Percentiles rank a stretch among this genome's conserved stretches.
Evolutionary conservation across 2,888 invertebrate genomes (phyloP).

Genomic region (Phania funesta): DNA sequence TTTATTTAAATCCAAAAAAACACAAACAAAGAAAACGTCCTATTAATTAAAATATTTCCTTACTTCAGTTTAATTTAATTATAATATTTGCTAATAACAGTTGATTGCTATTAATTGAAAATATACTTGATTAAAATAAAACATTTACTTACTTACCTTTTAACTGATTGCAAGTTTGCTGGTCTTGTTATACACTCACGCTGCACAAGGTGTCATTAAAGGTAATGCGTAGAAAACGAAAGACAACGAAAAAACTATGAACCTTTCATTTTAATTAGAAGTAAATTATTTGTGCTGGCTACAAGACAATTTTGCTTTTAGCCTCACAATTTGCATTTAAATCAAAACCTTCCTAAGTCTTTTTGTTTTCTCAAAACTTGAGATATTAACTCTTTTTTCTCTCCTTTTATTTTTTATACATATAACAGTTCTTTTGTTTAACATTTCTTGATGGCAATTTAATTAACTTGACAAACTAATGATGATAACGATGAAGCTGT

Average conservation of each 20-base stretch:
- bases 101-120: constrained; percentile 59
- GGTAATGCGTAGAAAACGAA: not conserved
- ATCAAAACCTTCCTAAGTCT: constrained; percentile 36
- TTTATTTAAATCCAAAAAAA: not conserved
- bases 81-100: constrained; percentile 55
- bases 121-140: constrained; percentile 40
- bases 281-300: constrained; percentile 48
- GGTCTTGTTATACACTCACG: not conserved
- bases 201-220: constrained; percentile 54
- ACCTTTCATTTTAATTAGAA: constrained; percentile 62
- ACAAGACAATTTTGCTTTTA: constrained; percentile 6
- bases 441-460: constrained; percentile 58
- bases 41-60: not conserved
- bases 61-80: constrained; percentile 27
- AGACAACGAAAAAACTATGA: not conserved
- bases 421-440: constrained; percentile 51
- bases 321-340: constrained; percentile 60
- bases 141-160: constrained; percentile 39
- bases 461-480: constrained; percentile 67
- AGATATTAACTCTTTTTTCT: constrained; percentile 54
- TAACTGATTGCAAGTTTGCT: constrained; percentile 30
- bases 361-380: not conserved
- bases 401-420: not conserved
- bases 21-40: not conserved
- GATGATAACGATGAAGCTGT: constrained; percentile 41